Percentiles rank a stretch among this genome's conserved stretches.
These are phyloP conservation scores for Pseudochirops corinnae DNA, from an alignment of 2,797 vertebrate genomes.

Conservation along the genomic window DNA sequence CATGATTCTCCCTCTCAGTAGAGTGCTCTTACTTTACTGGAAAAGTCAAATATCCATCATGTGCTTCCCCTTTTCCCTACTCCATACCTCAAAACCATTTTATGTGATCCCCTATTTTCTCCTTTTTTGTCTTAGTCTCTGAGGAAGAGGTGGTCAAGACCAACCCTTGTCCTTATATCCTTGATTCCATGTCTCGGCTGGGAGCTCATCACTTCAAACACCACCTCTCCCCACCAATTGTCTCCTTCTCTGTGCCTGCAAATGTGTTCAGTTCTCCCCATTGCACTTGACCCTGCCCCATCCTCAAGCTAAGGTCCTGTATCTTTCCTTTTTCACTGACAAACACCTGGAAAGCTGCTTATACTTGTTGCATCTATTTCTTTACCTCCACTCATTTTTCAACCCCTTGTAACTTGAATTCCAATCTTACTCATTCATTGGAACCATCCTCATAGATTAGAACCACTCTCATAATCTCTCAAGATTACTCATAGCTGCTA, in stretches of 20 bases:
- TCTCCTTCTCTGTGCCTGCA: not conserved
- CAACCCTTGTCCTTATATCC: not conserved
- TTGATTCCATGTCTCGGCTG: not conserved
- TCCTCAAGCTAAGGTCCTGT: not conserved
- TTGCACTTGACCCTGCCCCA: not conserved
- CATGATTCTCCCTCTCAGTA: not conserved
- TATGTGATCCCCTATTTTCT: not conserved
- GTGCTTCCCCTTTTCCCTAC: not conserved
- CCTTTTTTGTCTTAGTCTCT: not conserved
- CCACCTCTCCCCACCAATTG: not conserved
- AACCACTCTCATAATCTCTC: no score
- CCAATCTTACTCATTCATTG: not conserved
- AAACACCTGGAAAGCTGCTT: not conserved
- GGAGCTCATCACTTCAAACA: not conserved
- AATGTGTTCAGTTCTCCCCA: not conserved
- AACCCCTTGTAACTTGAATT: not conserved
- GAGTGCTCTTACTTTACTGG: not conserved
- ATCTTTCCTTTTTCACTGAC: not conserved
- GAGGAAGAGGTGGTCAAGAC: not conserved
- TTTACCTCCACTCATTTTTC: not conserved
- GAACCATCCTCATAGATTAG: not conserved
- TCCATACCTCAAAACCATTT: not conserved
- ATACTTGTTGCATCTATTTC: not conserved
- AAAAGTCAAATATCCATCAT: not conserved
- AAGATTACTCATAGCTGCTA: not conserved